These are phyloP conservation scores for Callipepla californica DNA, from an alignment of 2,113 vertebrate species.

Conservation along the genomic window DNA sequence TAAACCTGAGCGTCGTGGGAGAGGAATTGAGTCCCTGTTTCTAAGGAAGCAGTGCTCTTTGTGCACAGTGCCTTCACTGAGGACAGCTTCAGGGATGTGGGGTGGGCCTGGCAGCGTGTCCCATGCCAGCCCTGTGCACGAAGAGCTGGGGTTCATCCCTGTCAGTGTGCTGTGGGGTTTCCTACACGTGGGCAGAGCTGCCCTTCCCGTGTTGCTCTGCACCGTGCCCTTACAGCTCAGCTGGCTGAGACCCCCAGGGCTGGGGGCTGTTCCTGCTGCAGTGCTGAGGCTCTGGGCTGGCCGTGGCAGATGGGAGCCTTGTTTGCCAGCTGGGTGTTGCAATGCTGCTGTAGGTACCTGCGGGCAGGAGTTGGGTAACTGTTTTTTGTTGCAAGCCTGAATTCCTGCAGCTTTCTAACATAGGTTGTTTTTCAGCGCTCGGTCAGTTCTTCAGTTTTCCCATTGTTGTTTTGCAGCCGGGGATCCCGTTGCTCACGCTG, in stretches of 20 bases:
- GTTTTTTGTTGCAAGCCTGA: background rate
- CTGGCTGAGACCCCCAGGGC: accelerated
- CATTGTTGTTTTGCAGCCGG: background rate
- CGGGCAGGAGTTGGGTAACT: background rate
- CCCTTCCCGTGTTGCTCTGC: background rate
- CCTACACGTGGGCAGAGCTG: background rate
- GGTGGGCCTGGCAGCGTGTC: background rate
- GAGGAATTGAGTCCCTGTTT: background rate
- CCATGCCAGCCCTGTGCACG: background rate
- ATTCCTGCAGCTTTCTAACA: background rate
- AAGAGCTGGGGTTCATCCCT: background rate
- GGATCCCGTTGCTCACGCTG: background rate
- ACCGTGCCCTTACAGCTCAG: accelerated
- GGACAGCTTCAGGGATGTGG: background rate
- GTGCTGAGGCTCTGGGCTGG: background rate
- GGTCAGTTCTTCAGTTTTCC: background rate
- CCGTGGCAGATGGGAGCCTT: accelerated
- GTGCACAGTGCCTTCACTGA: background rate
- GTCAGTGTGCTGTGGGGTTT: background rate
- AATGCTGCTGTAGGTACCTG: background rate
- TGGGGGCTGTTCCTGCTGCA: background rate
- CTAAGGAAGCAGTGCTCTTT: background rate
- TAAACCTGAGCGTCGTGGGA: background rate
- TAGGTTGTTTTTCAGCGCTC: background rate
- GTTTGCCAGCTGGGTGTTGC: background rate